phyloP scores from a whole-genome alignment of 2,797 vertebrate genomes.

The Manis pentadactyla region DNA sequence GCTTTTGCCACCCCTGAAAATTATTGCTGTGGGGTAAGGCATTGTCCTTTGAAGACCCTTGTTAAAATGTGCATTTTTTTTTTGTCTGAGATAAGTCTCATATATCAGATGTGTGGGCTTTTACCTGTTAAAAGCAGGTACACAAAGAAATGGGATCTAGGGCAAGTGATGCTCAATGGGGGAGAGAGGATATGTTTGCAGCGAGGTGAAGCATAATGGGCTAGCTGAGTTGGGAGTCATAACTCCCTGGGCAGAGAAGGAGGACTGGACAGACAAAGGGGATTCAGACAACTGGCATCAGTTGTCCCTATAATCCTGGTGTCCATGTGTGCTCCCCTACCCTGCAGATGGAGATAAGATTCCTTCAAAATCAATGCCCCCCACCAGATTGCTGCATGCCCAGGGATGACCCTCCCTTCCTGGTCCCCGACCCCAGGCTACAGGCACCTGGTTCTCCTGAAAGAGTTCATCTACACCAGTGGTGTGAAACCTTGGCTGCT shows the following conservation, averaged over 20 bases:
- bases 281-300: background rate
- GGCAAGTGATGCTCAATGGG: background rate
- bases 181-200: background rate
- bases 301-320: background rate
- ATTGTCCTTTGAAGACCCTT: slow-evolving; percentile 47
- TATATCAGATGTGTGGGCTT: slow-evolving; percentile 19
- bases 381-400: background rate
- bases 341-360: background rate
- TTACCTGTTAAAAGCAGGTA: slow-evolving; percentile 36
- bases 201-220: background rate
- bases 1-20: slow-evolving; percentile 10
- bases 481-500: background rate
- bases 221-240: background rate
- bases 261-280: background rate
- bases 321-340: background rate
- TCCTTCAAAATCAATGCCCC: background rate
- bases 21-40: background rate
- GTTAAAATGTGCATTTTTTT: slow-evolving; percentile 41
- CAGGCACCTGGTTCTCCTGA: background rate
- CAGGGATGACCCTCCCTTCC: background rate
- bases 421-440: background rate
- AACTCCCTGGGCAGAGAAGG: background rate
- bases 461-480: background rate
- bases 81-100: slow-evolving; percentile 33
- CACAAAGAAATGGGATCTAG: background rate